Percentiles rank a stretch among this genome's conserved stretches.
phyloP scores from a whole-genome alignment of 2,888 invertebrate species.

The Ochropacha duplaris region DNA sequence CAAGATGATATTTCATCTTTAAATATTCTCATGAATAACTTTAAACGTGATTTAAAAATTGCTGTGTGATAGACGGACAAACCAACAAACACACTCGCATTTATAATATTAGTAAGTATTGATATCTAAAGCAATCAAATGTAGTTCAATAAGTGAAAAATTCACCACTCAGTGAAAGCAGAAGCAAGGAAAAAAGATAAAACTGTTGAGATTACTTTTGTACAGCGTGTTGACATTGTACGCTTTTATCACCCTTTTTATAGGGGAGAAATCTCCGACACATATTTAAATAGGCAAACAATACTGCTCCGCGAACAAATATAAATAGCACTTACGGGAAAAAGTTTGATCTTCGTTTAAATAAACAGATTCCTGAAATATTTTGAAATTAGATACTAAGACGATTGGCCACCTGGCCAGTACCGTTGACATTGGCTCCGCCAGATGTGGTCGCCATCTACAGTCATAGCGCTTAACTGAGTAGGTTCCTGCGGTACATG shows the following conservation, averaged over 20 bases:
- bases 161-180: slow-evolving; percentile 31
- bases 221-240: slow-evolving; percentile 74
- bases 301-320: slow-evolving; percentile 59
- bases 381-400: neutral
- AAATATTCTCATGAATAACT: too few species aligned
- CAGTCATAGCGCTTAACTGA: too few species aligned
- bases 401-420: too few species aligned
- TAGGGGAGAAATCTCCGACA: slow-evolving; percentile 76
- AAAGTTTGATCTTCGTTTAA: slow-evolving; percentile 30
- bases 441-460: too few species aligned
- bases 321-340: slow-evolving; percentile 51
- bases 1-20: too few species aligned
- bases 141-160: slow-evolving; percentile 24
- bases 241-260: slow-evolving; percentile 79
- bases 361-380: slow-evolving; percentile 1
- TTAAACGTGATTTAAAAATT: too few species aligned
- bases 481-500: too few species aligned
- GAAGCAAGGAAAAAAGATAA: slow-evolving; percentile 40
- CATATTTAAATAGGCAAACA: slow-evolving; percentile 81
- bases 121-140: neutral
- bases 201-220: slow-evolving; percentile 77
- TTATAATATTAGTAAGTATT: too few species aligned
- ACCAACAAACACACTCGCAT: too few species aligned
- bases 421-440: too few species aligned
- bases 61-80: neutral